A percentile compares a stretch with the other conserved stretches of the same genome.
These are phyloP conservation scores for Dendrolimus punctatus DNA, from an alignment of 1,140 invertebrate genomes.

Conservation along the genomic window DNA sequence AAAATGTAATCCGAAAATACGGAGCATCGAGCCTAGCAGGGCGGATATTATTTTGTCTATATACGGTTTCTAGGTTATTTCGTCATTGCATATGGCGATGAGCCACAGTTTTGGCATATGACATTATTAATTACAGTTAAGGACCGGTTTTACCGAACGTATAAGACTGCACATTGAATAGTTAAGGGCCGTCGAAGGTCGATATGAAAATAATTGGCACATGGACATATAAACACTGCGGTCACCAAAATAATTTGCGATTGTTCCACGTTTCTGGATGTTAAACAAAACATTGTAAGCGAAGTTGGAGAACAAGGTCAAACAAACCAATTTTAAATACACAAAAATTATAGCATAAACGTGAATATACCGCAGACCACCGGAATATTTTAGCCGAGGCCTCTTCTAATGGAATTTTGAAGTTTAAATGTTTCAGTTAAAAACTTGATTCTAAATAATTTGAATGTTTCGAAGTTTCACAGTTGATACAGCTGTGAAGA, in stretches of 20 bases:
- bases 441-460: no score
- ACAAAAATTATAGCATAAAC: conserved; percentile 9
- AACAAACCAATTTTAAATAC: conserved; percentile 28
- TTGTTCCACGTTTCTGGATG: conserved; percentile 40
- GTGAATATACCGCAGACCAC: neutral
- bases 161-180: conserved; percentile 5
- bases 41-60: no score
- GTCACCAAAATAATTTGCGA: conserved; percentile 44
- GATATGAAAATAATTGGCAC: conserved; percentile 39
- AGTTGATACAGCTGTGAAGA: no score
- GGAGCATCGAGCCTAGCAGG: no score
- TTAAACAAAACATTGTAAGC: conserved; percentile 42
- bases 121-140: conserved; percentile 16
- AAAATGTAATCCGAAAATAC: no score
- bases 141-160: conserved; percentile 16
- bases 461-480: no score
- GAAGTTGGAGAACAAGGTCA: conserved; percentile 37
- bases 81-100: conserved; percentile 9
- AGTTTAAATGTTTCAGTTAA: no score
- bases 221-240: conserved; percentile 41
- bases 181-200: conserved; percentile 30
- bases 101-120: conserved; percentile 12
- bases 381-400: no score
- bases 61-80: conserved; percentile 4
- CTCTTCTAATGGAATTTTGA: no score